Conservation (phyloP, 2,888 invertebrate species). For the Belgica antarctica region DNA sequence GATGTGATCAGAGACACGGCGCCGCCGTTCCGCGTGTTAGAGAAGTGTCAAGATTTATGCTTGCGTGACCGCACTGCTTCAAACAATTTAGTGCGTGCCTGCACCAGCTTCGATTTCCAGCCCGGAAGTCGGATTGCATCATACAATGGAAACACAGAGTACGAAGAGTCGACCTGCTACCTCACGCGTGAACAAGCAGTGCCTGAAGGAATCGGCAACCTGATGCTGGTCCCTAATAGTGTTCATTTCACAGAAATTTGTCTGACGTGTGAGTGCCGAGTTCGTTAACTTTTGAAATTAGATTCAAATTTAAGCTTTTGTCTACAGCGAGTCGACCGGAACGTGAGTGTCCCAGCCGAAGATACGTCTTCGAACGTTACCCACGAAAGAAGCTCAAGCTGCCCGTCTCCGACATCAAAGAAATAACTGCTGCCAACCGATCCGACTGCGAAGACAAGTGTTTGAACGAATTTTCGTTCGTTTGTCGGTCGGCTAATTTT, state of each 20-base stretch:
- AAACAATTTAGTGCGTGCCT: constrained; percentile 79
- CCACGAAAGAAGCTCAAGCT: constrained; percentile 79
- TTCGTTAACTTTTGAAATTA: constrained; percentile 30
- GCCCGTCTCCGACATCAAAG: constrained; percentile 77
- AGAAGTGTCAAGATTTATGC: constrained; percentile 85
- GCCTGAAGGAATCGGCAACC: constrained; percentile 83
- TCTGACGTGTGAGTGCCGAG: constrained; percentile 70
- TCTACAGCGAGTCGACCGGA: constrained; percentile 75
- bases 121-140: constrained; percentile 82
- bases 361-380: constrained; percentile 85
- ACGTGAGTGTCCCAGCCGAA: constrained; percentile 82
- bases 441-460: constrained; percentile 90
- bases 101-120: constrained; percentile 87
- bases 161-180: constrained; percentile 85
- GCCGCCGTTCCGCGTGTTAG: constrained; percentile 81
- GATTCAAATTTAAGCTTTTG: constrained; percentile 40
- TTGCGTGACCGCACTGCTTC: constrained; percentile 72
- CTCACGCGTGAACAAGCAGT: constrained; percentile 80
- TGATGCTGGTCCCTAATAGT: constrained; percentile 86
- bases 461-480: constrained; percentile 82
- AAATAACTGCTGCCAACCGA: constrained; percentile 75
- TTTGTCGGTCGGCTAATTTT: constrained; percentile 83
- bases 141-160: constrained; percentile 77
- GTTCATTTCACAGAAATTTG: constrained; percentile 89
- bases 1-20: constrained; percentile 81